Conservation (phyloP, 2,888 invertebrate genomes). For the Nasonia oneida region DNA sequence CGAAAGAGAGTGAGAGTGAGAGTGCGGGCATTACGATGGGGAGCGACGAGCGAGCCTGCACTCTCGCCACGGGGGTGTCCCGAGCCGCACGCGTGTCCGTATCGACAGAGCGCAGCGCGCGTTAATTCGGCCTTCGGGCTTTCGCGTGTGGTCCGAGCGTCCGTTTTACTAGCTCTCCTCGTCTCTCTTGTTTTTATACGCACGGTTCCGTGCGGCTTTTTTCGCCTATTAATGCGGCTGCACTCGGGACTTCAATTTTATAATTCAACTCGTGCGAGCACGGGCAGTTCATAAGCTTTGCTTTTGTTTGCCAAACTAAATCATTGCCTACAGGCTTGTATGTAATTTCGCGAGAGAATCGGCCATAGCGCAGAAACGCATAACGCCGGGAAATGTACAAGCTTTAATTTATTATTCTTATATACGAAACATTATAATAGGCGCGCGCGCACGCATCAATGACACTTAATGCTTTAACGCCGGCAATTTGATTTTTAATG, state of each 20-base stretch:
- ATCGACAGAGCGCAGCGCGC: conserved; percentile 72
- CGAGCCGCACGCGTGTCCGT: conserved; percentile 71
- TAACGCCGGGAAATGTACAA: not conserved
- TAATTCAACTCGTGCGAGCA: not conserved
- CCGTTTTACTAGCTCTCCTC: conserved; percentile 19
- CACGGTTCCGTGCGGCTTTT: not conserved
- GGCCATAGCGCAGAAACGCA: not conserved
- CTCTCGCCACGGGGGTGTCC: conserved; percentile 67
- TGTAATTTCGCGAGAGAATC: not conserved
- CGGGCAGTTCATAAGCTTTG: not conserved
- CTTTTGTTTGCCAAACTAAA: conserved; percentile 4
- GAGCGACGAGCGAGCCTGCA: conserved; percentile 50
- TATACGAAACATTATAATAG: conserved; percentile 13
- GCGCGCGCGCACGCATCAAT: conserved; percentile 21
- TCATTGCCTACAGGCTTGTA: not conserved
- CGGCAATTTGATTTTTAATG: conserved; percentile 42
- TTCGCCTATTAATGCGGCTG: not conserved
- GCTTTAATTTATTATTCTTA: conserved; percentile 18
- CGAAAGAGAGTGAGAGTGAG: conserved; percentile 46
- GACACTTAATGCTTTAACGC: conserved; percentile 38
- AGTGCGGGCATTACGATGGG: conserved; percentile 47
- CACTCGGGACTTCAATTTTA: not conserved
- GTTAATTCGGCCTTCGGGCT: conserved; percentile 67
- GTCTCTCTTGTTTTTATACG: conserved; percentile 10
- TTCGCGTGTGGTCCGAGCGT: conserved; percentile 72